Evolutionary conservation across 2,113 vertebrate species (phyloP), one percentile per base, ranked within the genome.

Genomic region (Rissa tridactyla): DNA sequence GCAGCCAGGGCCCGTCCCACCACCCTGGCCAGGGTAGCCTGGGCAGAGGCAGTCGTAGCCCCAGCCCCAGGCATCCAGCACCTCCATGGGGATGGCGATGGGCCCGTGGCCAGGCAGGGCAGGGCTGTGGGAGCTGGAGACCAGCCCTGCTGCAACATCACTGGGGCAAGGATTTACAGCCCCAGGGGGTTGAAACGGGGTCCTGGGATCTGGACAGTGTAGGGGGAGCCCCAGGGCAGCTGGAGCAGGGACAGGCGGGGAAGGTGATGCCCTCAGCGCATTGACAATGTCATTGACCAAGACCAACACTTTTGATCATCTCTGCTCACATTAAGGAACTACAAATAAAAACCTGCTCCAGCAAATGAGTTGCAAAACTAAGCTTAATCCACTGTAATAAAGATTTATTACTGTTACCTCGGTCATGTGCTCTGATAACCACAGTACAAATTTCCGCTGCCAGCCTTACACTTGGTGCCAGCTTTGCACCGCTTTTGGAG

Each of bases 221-320:
- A 3, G 2, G 8, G 13, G 1, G 4, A 81, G 34, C 7, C 11
- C 18, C n/a, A 73, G 27, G 4, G 10, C 15, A 70, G 4, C 3
- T 60, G 38, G 23, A 11, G 13, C 25, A 87, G 46, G 27, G 26
- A 49, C 65, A 55, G 20, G 5, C 6, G 64, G 30, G 57, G 18
- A 61, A 62, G 9, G 18, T 46, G 55, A 15, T 77, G 15, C 40
- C 29, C 38, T 76, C 30, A 49, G 27, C 5, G 16, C 46, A 25
- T 30, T 54, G 40, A 44, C 34, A 46, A 46, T 22, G 40, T 61
- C 52, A 25, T 19, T 49, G 46, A n/a, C 23, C n/a, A 47, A 66
- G 34, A 61, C 17, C 0, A 0, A 52, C 6, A 29, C 4, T 79
- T 89, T 34, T 82, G 12, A 49, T 78, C 34, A 69, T 57, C 16